Evolutionary conservation across 2,113 vertebrate species (phyloP), one percentile per base, ranked within the genome.

Genomic region (Oncorhynchus gorbuscha): DNA sequence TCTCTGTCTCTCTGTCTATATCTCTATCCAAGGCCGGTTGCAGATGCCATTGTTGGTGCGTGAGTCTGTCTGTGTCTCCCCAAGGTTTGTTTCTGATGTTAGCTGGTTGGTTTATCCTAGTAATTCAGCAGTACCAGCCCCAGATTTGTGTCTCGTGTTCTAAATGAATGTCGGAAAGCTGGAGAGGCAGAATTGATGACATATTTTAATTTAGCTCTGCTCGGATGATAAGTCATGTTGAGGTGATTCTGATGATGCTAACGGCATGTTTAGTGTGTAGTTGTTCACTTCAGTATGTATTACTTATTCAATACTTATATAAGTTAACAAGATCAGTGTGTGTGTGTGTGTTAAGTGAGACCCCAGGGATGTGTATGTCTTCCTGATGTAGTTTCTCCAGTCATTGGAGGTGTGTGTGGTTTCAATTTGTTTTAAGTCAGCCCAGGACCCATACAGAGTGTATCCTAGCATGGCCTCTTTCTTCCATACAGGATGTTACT

Each of bases 121-220:
- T 62, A 70, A 65, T 80, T 80, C 70, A 77, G 11, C 73, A 49
- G 35, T 30, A 65, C 2, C 35, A 9, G 55, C n/a, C 61, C 8
- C n/a, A 75, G 62, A 76, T 66, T 79, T 65, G 67, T 67, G 48
- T 30, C 71, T 59, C 13, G 35, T 68, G 45, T 68, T 79, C 69
- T 45, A 69, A 75, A 69, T 80, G 78, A 75, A 78, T 58, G 48
- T 39, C 45, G 58, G 28, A 59, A 76, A 64, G 61, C 4, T 24
- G 26, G 16, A 64, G 51, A 55, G 51, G 51, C 14, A 55, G 51
- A 79, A 74, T 55, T 66, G 70, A 76, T 78, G 64, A 76, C 78
- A 49, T 49, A 76, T 32, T 61, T 79, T 0, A 20, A 77, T 39
- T 78, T 45, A 62, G 69, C 74, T 77, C 74, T 68, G 32, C 13